A percentile compares a stretch with the other conserved stretches of the same genome.
phyloP scores from a whole-genome alignment of 2,797 vertebrate genomes.

The Hephaestus fuliginosus region DNA sequence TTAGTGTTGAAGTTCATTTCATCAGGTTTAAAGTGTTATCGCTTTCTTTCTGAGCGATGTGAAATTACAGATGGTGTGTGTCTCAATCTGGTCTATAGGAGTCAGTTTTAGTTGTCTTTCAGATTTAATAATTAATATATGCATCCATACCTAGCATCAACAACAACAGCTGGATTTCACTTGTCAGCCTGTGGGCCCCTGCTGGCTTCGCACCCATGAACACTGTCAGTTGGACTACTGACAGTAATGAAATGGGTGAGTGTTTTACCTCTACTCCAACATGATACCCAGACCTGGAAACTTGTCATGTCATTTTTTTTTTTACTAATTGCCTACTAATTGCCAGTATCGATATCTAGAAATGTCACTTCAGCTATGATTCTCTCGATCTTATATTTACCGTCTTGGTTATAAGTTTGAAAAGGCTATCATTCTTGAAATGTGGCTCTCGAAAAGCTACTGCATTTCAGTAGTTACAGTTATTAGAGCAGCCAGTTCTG shows the following conservation, averaged over 20 bases:
- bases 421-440: neutral
- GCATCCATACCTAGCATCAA: conserved; percentile 4
- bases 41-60: neutral
- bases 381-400: neutral
- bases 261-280: neutral
- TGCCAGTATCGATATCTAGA: neutral
- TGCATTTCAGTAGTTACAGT: conserved; percentile 11
- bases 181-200: neutral
- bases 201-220: conserved; percentile 7
- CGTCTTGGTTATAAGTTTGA: neutral
- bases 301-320: neutral
- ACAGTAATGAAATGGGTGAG: neutral
- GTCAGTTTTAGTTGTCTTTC: conserved; percentile 5
- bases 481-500: neutral
- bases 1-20: conserved; percentile 39
- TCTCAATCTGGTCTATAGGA: neutral
- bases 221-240: neutral
- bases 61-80: conserved; percentile 12
- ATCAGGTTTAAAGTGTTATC: conserved; percentile 21
- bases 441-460: neutral
- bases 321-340: too few species aligned
- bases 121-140: conserved; percentile 4
- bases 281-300: neutral
- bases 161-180: conserved; percentile 19
- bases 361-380: neutral